Conservation (phyloP, 2,797 vertebrate species). For the Sciaenops ocellatus region DNA sequence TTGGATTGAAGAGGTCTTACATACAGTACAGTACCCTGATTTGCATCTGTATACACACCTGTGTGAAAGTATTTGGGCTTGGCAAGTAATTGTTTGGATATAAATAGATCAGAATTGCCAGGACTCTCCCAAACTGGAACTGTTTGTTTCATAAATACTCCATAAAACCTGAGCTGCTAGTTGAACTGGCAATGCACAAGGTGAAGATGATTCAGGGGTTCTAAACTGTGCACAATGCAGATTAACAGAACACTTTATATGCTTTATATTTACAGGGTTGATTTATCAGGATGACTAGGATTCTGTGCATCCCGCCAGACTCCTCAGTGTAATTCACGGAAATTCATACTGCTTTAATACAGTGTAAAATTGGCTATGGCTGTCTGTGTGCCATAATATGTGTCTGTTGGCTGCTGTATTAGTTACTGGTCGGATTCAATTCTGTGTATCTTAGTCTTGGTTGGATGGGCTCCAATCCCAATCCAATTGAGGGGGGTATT, state of each 20-base stretch:
- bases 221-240: constrained; percentile 35
- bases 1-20: not conserved
- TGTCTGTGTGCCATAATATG: constrained; percentile 16
- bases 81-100: constrained; percentile 16
- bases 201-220: constrained; percentile 37
- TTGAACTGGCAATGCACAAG: constrained; percentile 23
- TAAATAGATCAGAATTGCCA: constrained; percentile 25
- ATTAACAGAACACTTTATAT: constrained; percentile 29
- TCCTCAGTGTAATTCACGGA: constrained; percentile 18
- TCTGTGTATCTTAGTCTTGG: constrained; percentile 40
- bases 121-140: constrained; percentile 20
- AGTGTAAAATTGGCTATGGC: not conserved
- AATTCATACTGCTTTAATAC: constrained; percentile 6
- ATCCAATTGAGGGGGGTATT: constrained; percentile 37
- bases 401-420: constrained; percentile 20
- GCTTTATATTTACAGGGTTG: constrained; percentile 31
- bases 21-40: not conserved
- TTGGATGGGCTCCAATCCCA: constrained; percentile 35
- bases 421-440: constrained; percentile 34
- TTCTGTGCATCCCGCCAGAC: not conserved
- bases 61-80: not conserved
- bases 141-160: constrained; percentile 20
- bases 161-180: constrained; percentile 48
- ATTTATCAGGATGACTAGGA: constrained; percentile 30
- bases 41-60: not conserved